Evolutionary conservation across 2,113 vertebrate genomes (phyloP).

Genomic region (Hemiscyllium ocellatum): DNA sequence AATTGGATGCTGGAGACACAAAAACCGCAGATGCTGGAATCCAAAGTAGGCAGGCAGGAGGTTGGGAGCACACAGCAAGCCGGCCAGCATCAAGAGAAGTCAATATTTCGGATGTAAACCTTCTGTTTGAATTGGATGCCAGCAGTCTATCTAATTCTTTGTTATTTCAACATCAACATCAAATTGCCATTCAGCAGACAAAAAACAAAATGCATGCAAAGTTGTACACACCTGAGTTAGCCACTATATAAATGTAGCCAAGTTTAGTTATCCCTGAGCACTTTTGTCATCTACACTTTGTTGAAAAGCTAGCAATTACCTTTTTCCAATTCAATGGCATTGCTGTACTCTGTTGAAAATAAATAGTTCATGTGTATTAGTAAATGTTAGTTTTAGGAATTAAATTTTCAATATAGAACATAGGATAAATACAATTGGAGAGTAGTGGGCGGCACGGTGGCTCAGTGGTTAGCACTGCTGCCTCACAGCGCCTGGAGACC

Average conservation of each 20-base stretch:
- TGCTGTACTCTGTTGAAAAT: background rate
- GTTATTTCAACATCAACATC: background rate
- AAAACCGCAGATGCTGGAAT: no score
- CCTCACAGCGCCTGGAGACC: no score
- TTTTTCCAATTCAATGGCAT: background rate
- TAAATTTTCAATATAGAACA: no score
- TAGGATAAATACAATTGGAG: no score
- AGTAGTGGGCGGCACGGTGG: no score
- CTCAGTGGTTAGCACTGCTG: no score
- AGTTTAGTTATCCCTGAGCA: background rate
- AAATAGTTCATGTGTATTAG: no score
- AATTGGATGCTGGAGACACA: background rate
- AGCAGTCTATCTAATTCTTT: background rate
- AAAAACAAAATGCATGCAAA: background rate
- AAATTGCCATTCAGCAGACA: background rate
- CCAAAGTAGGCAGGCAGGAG: no score
- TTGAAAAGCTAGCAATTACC: background rate
- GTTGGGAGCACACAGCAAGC: no score
- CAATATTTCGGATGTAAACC: no score
- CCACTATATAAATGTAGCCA: background rate
- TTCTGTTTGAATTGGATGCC: background rate
- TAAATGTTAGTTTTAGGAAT: no score
- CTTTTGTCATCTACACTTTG: background rate
- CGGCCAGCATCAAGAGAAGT: no score
- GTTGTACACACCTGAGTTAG: background rate